Base-by-base conservation (phyloP, 1,140 invertebrate species). In the Zaprionus ornatus region DNA sequence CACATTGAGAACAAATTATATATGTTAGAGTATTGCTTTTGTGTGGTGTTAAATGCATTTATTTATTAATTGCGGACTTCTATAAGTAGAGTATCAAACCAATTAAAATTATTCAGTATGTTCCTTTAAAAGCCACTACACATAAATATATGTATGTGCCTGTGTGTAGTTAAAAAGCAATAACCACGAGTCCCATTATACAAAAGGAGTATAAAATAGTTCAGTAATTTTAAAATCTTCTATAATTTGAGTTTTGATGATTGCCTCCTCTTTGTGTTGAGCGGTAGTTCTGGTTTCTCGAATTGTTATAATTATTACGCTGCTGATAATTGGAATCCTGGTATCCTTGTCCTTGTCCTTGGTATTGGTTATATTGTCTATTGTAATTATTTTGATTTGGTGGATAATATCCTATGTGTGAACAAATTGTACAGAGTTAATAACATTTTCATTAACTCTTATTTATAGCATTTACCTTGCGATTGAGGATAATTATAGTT, bases 271-370 rank as follows among this genome's bases (percentile, higher is more conserved):
- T 65, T 17, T 76, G 35, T 23, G 45, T 37, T 13, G 78, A 75
- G 9, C 78, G 75, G 5, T 79, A 66, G 27, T 79, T 76, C 4
- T 56, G 48, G 19, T 82, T 62, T 17, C 74, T 72, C 5, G 56
- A 32, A 0, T 61, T 68, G 50, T 80, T 84, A 56, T 75, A 81
- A 63, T 82, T 86, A 50, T 79, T 82, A 3, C 73, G 52, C 50
- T 74, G 56, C 60, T 86, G 56, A 21, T 66, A 63, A 29, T 77
- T 77, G 9, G 60, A 37, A 45, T 80, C 67, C 27, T 79, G 52
- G 21, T 77, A 73, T 54, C 77, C 69, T 54, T 48, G 81, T 45
- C 40, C 23, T 70, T 69, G 48, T 70, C 29, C 29, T 32, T 63
- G 35, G 1, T 27, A 17, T 40, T 80, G 70, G 9, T 78, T 76